These are phyloP conservation scores for Patiria pectinifera DNA, from an alignment of 53 echinoderm and acorn worm species.

Conservation along the genomic window DNA sequence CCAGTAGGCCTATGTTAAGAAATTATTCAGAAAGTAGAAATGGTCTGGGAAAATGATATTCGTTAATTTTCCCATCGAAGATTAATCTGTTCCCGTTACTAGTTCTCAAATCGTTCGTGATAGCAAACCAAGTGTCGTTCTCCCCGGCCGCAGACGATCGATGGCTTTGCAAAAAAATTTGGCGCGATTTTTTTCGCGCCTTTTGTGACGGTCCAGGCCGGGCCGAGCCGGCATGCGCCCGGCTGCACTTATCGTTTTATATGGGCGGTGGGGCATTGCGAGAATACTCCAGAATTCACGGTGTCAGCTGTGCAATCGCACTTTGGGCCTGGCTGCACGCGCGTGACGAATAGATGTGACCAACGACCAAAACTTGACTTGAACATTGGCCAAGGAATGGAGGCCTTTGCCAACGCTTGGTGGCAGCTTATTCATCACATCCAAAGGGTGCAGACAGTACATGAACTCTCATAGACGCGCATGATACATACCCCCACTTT, in stretches of 20 bases:
- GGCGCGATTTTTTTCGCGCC: slow-evolving; percentile 9
- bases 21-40: too few relatives aligned
- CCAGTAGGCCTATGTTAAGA: too few relatives aligned
- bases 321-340: too few relatives aligned
- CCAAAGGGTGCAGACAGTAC: background rate
- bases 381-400: background rate
- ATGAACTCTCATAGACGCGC: too few relatives aligned
- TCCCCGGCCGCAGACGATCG: background rate
- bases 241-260: background rate
- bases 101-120: background rate
- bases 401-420: background rate
- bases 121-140: background rate
- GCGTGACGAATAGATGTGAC: too few relatives aligned
- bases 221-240: background rate
- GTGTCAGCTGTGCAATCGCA: background rate
- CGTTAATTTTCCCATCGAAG: background rate
- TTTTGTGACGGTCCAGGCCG: background rate
- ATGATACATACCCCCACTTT: too few relatives aligned
- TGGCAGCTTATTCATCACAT: background rate
- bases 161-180: background rate
- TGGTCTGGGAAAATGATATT: too few relatives aligned
- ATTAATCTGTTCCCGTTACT: background rate
- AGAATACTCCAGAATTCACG: slow-evolving; percentile 35
- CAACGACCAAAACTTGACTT: background rate
- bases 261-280: background rate